Percentiles rank a stretch among this genome's conserved stretches.
Conservation (phyloP, 1,140 invertebrate genomes). For the Hydropsyche tenuis region DNA sequence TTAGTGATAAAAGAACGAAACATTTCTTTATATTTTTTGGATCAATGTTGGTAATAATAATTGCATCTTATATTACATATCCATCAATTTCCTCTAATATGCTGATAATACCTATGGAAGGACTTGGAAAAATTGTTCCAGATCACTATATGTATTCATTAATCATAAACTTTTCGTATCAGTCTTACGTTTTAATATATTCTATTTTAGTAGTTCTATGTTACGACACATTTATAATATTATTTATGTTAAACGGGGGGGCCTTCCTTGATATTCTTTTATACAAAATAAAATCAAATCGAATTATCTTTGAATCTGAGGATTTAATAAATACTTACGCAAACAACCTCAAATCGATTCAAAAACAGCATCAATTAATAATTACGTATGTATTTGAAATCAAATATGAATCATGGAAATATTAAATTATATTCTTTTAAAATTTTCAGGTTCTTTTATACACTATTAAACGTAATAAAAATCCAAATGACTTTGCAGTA, state of each 20-base stretch:
- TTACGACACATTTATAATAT: neutral
- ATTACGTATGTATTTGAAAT: neutral
- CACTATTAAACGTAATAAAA: neutral
- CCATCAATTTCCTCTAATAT: neutral
- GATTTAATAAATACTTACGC: neutral
- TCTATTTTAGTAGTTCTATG: neutral
- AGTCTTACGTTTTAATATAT: neutral
- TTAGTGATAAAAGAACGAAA: neutral
- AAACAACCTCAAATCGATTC: neutral
- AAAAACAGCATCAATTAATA: neutral
- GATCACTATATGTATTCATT: neutral
- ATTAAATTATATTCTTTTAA: too few species aligned
- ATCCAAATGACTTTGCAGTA: neutral
- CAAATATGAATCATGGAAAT: too few species aligned
- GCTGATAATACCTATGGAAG: neutral
- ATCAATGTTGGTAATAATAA: neutral
- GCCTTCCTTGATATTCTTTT: conserved; percentile 3
- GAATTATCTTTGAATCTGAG: neutral
- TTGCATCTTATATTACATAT: neutral
- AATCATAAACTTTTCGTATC: neutral
- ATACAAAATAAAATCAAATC: neutral
- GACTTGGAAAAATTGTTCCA: neutral
- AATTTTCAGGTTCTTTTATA: neutral
- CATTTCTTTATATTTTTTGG: neutral
- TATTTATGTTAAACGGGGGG: neutral